Percentiles rank a stretch among this genome's conserved stretches.
Evolutionary conservation across 2,888 invertebrate genomes (phyloP).

Genomic region (Polyploca ridens): DNA sequence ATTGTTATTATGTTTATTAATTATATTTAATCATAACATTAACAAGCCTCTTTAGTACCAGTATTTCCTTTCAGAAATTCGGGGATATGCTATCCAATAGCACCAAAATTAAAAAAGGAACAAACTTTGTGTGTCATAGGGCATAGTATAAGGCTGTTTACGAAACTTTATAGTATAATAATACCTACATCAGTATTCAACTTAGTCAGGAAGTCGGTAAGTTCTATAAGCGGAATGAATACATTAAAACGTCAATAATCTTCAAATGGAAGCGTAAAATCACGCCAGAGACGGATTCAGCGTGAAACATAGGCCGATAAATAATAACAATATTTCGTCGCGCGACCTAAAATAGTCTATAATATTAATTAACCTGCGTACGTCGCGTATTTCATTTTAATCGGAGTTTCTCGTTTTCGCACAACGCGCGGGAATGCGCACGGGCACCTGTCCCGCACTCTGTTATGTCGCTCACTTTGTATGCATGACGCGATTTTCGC

Average conservation of each 20-base stretch:
- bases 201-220: not conserved
- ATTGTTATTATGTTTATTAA: not conserved
- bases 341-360: slow-evolving; percentile 51
- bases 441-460: slow-evolving; percentile 73
- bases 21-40: too few relatives aligned
- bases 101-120: too few relatives aligned
- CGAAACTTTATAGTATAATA: too few relatives aligned
- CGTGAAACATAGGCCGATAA: slow-evolving; percentile 64
- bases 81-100: too few relatives aligned
- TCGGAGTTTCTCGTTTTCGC: slow-evolving; percentile 69
- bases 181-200: too few relatives aligned
- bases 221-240: not conserved
- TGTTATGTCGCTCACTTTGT: slow-evolving; percentile 57
- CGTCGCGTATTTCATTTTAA: slow-evolving; percentile 72
- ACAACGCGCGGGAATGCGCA: slow-evolving; percentile 64
- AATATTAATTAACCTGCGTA: slow-evolving; percentile 74
- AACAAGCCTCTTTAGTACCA: too few relatives aligned
- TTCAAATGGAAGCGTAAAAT: not conserved
- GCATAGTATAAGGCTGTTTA: too few relatives aligned
- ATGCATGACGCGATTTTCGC: slow-evolving; percentile 42
- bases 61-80: too few relatives aligned
- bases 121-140: too few relatives aligned
- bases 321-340: slow-evolving; percentile 76
- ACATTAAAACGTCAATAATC: not conserved
- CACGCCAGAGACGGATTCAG: not conserved